Conservation (phyloP, 1,140 invertebrate genomes). For the Drosophila saltans region DNA sequence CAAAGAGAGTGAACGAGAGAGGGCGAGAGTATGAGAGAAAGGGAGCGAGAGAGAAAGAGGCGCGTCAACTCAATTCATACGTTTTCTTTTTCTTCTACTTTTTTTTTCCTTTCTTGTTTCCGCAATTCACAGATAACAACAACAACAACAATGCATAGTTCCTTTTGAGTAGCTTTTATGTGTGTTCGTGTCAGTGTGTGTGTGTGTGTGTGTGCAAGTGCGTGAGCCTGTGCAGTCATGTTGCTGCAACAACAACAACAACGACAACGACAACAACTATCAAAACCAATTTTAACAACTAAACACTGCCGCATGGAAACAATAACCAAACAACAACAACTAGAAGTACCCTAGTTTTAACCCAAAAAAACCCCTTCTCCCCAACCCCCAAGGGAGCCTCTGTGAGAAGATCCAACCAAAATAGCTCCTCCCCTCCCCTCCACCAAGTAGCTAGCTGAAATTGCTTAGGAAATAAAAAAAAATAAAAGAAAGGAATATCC, state of each 20-base stretch:
- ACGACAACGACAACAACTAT: constrained; percentile 21
- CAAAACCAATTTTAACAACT: constrained; percentile 30
- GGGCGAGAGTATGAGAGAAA: constrained; percentile 13
- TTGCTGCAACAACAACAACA: constrained; percentile 33
- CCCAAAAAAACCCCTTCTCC: constrained; percentile 10
- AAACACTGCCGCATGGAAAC: constrained; percentile 66
- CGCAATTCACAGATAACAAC: constrained; percentile 56
- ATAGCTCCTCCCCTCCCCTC: not conserved
- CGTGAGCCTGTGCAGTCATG: constrained; percentile 38
- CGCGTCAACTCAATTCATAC: constrained; percentile 59
- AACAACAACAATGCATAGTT: constrained; percentile 76
- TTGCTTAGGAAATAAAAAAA: constrained; percentile 36
- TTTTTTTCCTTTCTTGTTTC: constrained; percentile 36
- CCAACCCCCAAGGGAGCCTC: not conserved
- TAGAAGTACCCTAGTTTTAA: constrained; percentile 25
- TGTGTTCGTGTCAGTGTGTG: constrained; percentile 34
- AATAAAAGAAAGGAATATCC: no score
- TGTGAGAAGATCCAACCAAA: no score
- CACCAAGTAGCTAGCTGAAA: constrained; percentile 62
- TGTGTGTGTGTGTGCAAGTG: constrained; percentile 22
- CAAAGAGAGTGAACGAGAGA: constrained; percentile 23
- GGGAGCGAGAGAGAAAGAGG: not conserved
- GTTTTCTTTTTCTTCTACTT: constrained; percentile 50
- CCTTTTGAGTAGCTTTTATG: constrained; percentile 76
- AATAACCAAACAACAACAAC: constrained; percentile 45